phyloP scores from a whole-genome alignment of 2,113 vertebrate genomes.

The Sander lucioperca region DNA sequence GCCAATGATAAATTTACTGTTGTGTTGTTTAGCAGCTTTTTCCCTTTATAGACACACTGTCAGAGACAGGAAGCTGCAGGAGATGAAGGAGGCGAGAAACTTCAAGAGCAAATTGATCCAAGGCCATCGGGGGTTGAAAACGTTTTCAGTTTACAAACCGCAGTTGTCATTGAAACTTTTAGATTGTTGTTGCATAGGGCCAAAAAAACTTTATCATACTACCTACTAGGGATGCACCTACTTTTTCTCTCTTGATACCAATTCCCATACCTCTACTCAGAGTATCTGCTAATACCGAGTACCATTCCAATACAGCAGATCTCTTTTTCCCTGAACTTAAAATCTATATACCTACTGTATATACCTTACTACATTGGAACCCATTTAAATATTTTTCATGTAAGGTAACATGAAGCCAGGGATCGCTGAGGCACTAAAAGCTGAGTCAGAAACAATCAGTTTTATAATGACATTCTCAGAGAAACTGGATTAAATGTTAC shows the following conservation, averaged over 20 bases:
- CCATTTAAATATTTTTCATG: background rate
- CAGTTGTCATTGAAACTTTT: conserved; percentile 25
- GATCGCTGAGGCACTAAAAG: background rate
- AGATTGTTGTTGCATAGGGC: background rate
- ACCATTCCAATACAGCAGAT: no score
- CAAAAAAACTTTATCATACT: background rate
- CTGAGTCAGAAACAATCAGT: background rate
- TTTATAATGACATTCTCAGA: background rate
- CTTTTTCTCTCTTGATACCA: background rate
- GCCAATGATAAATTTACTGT: background rate
- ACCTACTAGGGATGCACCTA: background rate
- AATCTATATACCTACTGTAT: background rate
- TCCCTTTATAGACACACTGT: background rate
- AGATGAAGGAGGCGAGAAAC: conserved; percentile 26
- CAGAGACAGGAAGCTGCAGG: conserved; percentile 15
- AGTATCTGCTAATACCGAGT: background rate
- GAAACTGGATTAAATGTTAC: background rate
- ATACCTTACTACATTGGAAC: no score
- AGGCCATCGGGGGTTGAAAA: conserved; percentile 17
- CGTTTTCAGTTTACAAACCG: background rate
- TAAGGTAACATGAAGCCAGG: no score
- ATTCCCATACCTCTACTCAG: background rate
- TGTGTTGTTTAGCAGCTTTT: background rate
- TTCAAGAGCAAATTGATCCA: conserved; percentile 42
- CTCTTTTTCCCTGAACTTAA: background rate